These are phyloP conservation scores for Canis aureus DNA, from an alignment of 2,113 vertebrate genomes.

Conservation along the genomic window DNA sequence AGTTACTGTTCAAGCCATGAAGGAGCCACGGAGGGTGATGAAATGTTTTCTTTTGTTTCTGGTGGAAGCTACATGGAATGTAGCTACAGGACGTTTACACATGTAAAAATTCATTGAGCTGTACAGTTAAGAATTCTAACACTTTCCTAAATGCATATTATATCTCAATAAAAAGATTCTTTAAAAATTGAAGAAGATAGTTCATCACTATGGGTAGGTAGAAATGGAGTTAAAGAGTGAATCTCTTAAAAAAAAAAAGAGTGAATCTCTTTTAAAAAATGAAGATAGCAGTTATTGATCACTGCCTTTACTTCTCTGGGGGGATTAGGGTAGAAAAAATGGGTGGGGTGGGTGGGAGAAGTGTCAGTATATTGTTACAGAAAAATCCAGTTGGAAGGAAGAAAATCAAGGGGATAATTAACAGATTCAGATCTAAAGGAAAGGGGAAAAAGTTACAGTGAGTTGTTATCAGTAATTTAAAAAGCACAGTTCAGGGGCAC, in stretches of 20 bases:
- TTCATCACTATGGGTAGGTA: conserved; percentile 21
- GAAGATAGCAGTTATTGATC: background rate
- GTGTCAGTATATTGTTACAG: background rate
- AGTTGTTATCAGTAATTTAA: background rate
- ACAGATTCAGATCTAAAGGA: background rate
- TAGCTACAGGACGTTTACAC: background rate
- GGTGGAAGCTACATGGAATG: background rate
- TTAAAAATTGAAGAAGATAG: background rate
- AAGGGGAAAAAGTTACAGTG: background rate
- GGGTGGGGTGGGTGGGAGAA: background rate
- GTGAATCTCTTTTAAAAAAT: background rate
- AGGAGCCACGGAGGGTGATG: background rate
- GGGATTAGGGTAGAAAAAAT: background rate
- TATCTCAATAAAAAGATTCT: background rate
- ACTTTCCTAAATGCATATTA: background rate
- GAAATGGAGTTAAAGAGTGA: background rate
- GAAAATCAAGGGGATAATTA: background rate
- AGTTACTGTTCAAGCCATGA: background rate
- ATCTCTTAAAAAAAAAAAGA: background rate
- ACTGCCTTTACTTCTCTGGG: background rate
- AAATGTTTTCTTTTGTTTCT: background rate
- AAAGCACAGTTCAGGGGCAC: background rate
- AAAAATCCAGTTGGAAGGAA: conserved; percentile 51
- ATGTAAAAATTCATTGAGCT: background rate
- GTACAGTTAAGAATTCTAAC: background rate